phyloP scores from a whole-genome alignment of 2,797 vertebrate species.

The Falco rusticolus region DNA sequence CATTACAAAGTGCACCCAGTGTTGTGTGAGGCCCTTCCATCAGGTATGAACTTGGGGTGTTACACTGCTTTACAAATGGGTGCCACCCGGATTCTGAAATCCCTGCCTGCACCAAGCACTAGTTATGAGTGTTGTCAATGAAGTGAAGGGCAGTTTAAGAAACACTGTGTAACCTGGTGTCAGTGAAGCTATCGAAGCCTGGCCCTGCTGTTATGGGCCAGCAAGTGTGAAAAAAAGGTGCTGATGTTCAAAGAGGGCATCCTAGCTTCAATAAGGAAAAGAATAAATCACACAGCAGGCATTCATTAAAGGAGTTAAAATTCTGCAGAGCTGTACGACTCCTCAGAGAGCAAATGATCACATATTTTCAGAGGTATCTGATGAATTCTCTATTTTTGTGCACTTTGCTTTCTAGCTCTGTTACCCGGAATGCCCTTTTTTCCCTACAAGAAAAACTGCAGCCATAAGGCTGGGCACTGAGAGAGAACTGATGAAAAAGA shows the following conservation, averaged over 20 bases:
- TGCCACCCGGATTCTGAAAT: not conserved
- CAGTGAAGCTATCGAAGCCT: not conserved
- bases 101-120: not conserved
- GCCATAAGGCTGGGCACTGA: not conserved
- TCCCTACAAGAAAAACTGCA: not conserved
- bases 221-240: rapidly evolving
- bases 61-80: not conserved
- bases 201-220: not conserved
- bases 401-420: not conserved
- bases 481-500: not conserved
- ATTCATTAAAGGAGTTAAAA: not conserved
- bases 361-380: not conserved
- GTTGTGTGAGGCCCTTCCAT: not conserved
- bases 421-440: not conserved
- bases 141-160: not conserved
- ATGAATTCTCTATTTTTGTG: not conserved
- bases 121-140: not conserved
- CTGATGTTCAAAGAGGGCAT: not conserved
- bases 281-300: not conserved
- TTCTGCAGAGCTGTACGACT: not conserved
- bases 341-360: not conserved
- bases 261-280: not conserved
- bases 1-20: not conserved
- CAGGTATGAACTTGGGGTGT: not conserved
- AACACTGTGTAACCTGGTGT: not conserved